Conservation (phyloP, 2,888 invertebrate genomes). For the Agriotes lineatus region DNA sequence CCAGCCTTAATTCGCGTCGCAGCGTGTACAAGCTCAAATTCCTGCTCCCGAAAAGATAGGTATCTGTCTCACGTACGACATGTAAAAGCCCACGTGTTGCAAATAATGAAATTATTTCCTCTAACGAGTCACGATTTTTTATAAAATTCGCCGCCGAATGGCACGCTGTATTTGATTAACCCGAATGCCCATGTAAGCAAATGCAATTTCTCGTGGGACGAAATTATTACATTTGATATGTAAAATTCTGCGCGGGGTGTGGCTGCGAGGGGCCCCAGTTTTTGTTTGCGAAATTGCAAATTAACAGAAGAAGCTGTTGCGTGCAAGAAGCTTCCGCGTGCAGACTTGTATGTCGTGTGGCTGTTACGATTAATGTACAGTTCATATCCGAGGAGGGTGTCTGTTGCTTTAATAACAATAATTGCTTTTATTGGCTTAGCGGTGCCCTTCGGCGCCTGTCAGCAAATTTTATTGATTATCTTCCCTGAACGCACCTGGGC, state of each 20-base stretch:
- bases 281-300: not conserved
- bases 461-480: conserved; percentile 16
- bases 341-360: not conserved
- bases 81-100: conserved; percentile 1
- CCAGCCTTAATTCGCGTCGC: conserved; percentile 19
- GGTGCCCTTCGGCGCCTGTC: conserved; percentile 5
- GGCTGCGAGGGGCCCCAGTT: not conserved
- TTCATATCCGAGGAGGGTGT: not conserved
- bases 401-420: conserved; percentile 14
- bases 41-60: conserved; percentile 6
- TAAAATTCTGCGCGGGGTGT: not conserved
- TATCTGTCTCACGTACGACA: conserved; percentile 15
- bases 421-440: conserved; percentile 10
- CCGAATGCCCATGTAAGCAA: not conserved
- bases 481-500: not conserved
- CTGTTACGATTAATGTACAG: conserved; percentile 3
- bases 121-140: conserved; percentile 15
- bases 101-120: conserved; percentile 7
- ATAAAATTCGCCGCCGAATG: conserved; percentile 3
- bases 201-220: conserved; percentile 9
- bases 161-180: conserved; percentile 17
- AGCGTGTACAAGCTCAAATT: not conserved
- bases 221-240: conserved; percentile 5
- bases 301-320: not conserved
- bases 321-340: not conserved